Evolutionary conservation across 1,140 invertebrate genomes (phyloP).

Genomic region (Microvelia longipes): DNA sequence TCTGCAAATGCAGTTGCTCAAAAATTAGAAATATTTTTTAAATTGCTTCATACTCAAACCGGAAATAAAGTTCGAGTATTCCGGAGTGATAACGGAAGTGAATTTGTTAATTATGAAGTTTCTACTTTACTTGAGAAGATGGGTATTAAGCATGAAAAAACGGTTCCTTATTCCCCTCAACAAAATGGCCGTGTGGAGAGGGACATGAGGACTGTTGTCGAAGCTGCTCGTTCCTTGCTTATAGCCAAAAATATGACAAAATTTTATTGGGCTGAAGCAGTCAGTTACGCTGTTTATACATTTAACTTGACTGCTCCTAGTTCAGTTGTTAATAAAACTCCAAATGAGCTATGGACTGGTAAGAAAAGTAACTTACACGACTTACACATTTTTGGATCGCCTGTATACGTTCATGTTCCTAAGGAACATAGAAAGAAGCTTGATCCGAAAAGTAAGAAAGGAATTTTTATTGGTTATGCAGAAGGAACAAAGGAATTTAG

Average conservation of each 20-base stretch:
- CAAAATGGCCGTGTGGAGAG: background rate
- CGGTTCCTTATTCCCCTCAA: background rate
- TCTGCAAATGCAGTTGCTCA: background rate
- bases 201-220: background rate
- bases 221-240: background rate
- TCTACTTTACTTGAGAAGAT: background rate
- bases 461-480: background rate
- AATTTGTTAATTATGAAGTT: background rate
- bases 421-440: background rate
- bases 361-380: background rate
- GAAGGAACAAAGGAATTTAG: background rate
- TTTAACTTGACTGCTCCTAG: background rate
- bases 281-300: background rate
- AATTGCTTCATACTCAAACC: background rate
- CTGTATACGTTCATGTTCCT: background rate
- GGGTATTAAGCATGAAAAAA: background rate
- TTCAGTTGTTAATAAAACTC: background rate
- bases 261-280: background rate
- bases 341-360: background rate
- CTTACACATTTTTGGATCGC: background rate
- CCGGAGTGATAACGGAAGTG: background rate
- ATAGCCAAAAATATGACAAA: background rate
- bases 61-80: background rate
- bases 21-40: background rate
- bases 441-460: background rate